Conservation (phyloP, 2,113 vertebrate species). For the Marmota flaviventris region DNA sequence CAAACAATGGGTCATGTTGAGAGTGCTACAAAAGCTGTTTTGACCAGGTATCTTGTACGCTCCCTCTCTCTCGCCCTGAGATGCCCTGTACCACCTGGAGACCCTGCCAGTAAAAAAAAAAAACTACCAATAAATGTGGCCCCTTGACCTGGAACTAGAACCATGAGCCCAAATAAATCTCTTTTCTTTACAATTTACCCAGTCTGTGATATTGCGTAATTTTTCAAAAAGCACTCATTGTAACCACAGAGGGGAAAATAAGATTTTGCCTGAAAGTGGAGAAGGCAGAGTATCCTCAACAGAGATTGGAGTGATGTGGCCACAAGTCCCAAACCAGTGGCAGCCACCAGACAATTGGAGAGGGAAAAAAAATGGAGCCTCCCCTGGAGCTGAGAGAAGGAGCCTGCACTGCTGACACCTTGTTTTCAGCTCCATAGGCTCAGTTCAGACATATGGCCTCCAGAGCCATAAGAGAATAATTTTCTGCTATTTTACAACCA, state of each 20-base stretch:
- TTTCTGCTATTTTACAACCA: slow-evolving; percentile 10
- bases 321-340: neutral
- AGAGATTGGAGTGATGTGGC: neutral
- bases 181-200: neutral
- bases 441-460: neutral
- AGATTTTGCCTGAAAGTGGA: neutral
- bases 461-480: neutral
- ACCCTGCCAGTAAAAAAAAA: neutral
- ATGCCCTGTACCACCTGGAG: neutral
- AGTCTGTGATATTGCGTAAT: neutral
- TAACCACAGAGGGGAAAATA: neutral
- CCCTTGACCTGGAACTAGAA: neutral
- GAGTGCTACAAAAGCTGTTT: neutral
- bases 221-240: neutral
- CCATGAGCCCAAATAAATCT: neutral
- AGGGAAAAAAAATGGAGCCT: neutral
- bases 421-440: neutral
- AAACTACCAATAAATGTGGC: neutral
- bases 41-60: neutral
- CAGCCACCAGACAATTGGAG: neutral
- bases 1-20: neutral
- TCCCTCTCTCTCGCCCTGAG: neutral
- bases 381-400: neutral
- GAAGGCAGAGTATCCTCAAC: neutral
- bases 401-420: neutral